Evolutionary conservation across 2,888 invertebrate genomes (phyloP).

Genomic region (Clitarchus hookeri): DNA sequence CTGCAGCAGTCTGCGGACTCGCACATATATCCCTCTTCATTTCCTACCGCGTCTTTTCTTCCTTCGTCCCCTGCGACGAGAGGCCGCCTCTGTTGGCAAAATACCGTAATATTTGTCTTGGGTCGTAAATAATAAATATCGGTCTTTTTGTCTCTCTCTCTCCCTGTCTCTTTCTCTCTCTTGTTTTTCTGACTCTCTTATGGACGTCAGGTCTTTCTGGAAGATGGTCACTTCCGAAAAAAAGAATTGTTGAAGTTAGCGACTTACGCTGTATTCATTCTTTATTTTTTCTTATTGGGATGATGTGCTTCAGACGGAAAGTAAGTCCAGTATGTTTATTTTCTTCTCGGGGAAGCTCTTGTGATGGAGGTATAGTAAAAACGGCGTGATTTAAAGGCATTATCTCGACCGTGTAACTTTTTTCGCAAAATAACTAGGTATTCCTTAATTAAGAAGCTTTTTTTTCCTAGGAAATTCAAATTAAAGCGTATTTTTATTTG

Average conservation of each 20-base stretch:
- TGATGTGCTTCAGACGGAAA: background rate
- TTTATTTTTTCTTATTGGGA: background rate
- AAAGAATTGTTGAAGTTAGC: background rate
- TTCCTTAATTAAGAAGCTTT: too few species aligned
- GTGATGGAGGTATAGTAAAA: too few species aligned
- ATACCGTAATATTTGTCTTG: background rate
- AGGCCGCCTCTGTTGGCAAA: background rate
- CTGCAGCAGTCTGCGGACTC: background rate
- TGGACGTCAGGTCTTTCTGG: background rate
- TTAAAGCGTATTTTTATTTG: too few species aligned
- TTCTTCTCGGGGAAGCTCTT: background rate
- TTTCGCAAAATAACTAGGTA: too few species aligned
- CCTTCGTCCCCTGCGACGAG: background rate
- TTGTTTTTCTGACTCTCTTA: background rate
- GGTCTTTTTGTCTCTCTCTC: background rate
- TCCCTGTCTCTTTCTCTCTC: background rate
- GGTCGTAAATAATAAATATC: conserved; percentile 1
- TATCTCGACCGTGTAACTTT: too few species aligned
- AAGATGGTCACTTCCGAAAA: background rate
- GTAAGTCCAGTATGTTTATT: background rate
- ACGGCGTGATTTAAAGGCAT: too few species aligned
- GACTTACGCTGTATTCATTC: background rate
- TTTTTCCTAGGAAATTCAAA: too few species aligned
- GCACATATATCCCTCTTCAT: conserved; percentile 7
- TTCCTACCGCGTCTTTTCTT: background rate